Conservation (phyloP, 2,888 invertebrate genomes). For the Phengaris alcon region DNA sequence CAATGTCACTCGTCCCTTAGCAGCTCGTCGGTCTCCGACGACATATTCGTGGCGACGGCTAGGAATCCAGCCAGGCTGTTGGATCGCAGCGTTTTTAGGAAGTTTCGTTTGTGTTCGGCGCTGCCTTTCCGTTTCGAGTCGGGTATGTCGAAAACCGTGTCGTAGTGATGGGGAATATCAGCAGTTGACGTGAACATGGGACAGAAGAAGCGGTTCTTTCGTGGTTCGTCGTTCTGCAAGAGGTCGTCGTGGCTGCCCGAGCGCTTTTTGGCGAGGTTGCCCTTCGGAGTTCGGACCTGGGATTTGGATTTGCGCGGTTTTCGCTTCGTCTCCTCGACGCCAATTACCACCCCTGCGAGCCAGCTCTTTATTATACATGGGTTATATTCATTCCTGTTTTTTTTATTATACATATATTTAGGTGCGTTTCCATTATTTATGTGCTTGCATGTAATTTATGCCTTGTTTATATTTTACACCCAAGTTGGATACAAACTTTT, state of each 20-base stretch:
- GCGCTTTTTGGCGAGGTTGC: conserved; percentile 53
- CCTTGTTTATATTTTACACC: background rate
- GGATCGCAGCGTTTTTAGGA: conserved; percentile 61
- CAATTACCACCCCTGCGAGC: conserved; percentile 37
- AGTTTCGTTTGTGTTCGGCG: conserved; percentile 52
- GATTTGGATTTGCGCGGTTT: conserved; percentile 49
- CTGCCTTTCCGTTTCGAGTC: conserved; percentile 49
- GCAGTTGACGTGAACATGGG: conserved; percentile 77
- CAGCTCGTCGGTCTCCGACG: conserved; percentile 60
- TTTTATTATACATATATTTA: background rate
- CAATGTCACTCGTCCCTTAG: conserved; percentile 55
- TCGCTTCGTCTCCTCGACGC: conserved; percentile 43
- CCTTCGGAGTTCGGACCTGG: conserved; percentile 44
- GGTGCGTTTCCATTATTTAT: background rate
- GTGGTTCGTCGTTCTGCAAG: conserved; percentile 51
- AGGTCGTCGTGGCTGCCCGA: conserved; percentile 66
- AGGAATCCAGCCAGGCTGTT: conserved; percentile 60
- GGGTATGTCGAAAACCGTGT: conserved; percentile 58
- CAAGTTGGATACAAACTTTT: background rate
- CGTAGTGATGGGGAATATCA: conserved; percentile 76
- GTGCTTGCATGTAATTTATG: background rate
- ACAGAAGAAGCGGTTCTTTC: conserved; percentile 62
- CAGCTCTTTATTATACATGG: conserved; percentile 36
- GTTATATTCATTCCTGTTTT: conserved; percentile 25
- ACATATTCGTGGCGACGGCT: conserved; percentile 50